These are phyloP conservation scores for Hippocampus barbouri DNA, from an alignment of 2,113 vertebrate species.

Conservation along the genomic window DNA sequence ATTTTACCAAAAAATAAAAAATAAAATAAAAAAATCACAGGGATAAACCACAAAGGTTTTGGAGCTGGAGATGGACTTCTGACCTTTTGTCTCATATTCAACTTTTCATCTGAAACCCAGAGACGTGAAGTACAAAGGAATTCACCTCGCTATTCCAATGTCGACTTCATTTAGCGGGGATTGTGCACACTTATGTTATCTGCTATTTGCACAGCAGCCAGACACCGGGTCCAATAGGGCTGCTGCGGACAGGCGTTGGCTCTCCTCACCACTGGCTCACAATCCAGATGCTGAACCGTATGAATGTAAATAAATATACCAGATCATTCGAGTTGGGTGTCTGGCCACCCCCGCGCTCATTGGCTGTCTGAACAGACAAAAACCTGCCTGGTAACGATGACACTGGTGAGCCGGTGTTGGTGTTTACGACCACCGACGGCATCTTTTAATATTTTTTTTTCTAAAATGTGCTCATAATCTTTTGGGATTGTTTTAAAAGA, in stretches of 20 bases:
- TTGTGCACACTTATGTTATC: no score
- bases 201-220: background rate
- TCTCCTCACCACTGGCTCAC: constrained; percentile 8
- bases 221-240: background rate
- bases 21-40: no score
- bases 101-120: no score
- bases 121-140: no score
- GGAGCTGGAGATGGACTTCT: no score
- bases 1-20: no score
- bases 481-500: constrained; percentile 7
- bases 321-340: constrained; percentile 28
- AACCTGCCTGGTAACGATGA: constrained; percentile 50
- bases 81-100: no score
- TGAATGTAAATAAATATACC: constrained; percentile 20
- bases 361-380: constrained; percentile 38
- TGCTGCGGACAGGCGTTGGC: no score
- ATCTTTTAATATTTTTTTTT: constrained; percentile 1
- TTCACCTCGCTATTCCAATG: no score
- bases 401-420: constrained; percentile 29
- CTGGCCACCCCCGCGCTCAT: constrained; percentile 34
- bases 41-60: no score
- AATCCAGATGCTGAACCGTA: constrained; percentile 44
- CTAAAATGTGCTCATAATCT: background rate
- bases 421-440: constrained; percentile 11
- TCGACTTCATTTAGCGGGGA: no score